phyloP scores from a whole-genome alignment of 2,797 vertebrate species.

The Rhynchonycteris naso region DNA sequence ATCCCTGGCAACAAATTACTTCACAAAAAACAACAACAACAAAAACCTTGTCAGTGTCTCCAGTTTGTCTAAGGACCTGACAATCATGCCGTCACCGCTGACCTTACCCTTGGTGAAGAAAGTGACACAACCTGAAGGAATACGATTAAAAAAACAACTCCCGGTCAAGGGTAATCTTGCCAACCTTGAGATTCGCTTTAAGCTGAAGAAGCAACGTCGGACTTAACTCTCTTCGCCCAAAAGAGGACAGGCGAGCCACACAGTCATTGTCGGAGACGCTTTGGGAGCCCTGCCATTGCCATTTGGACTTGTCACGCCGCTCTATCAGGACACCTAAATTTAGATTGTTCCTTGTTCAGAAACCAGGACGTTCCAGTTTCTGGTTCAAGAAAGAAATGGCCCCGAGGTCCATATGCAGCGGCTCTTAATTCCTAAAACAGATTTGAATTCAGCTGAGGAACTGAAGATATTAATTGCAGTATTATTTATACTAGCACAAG shows the following conservation, averaged over 20 bases:
- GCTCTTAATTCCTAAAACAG: constrained; percentile 54
- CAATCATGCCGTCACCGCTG: neutral
- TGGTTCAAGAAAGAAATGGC: constrained; percentile 55
- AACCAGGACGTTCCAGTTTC: constrained; percentile 66
- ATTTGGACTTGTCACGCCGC: neutral
- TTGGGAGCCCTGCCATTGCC: neutral
- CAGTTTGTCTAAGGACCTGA: neutral
- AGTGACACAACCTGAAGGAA: neutral
- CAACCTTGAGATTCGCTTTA: neutral
- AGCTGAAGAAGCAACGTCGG: neutral
- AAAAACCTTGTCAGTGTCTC: neutral
- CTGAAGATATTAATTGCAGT: constrained; percentile 58
- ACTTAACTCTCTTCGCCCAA: neutral
- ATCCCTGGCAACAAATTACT: neutral
- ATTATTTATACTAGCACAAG: constrained; percentile 55
- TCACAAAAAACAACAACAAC: neutral
- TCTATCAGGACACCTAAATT: constrained; percentile 23
- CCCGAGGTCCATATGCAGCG: constrained; percentile 57
- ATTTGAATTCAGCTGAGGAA: constrained; percentile 42
- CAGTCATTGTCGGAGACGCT: neutral
- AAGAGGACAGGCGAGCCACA: neutral
- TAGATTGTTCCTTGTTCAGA: constrained; percentile 34
- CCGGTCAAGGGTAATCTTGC: neutral
- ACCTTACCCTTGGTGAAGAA: neutral
- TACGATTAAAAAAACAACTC: neutral